Conservation (phyloP, 2,888 invertebrate species). For the Scrobipalpa costella region DNA sequence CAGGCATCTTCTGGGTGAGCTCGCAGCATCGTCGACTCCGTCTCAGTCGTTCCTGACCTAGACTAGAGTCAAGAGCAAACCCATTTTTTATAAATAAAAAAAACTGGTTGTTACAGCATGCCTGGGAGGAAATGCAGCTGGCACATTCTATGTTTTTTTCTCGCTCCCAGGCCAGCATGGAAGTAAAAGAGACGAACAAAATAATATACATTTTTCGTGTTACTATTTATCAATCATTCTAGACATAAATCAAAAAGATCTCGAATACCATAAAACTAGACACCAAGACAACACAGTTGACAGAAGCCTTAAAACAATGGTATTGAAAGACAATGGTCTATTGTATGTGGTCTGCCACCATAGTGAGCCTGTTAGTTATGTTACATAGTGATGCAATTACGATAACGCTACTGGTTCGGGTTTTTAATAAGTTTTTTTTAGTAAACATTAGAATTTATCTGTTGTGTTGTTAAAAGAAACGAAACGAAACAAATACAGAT, state of each 20-base stretch:
- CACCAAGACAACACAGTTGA: conserved; percentile 36
- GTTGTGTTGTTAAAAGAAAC: too few relatives aligned
- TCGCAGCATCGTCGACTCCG: too few relatives aligned
- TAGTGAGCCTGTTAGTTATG: conserved; percentile 12
- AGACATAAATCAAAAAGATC: not conserved
- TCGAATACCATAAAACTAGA: not conserved
- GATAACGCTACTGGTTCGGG: conserved; percentile 34
- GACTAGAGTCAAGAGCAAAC: too few relatives aligned
- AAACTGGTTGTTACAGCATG: too few relatives aligned
- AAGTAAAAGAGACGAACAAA: too few relatives aligned
- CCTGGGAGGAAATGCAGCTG: too few relatives aligned
- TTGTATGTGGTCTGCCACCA: conserved; percentile 46
- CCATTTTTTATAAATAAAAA: too few relatives aligned
- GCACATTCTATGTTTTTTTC: too few relatives aligned
- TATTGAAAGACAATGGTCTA: conserved; percentile 55
- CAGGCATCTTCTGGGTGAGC: too few relatives aligned
- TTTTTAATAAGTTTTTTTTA: not conserved
- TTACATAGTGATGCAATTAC: conserved; percentile 38
- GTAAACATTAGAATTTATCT: not conserved
- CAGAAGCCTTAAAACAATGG: conserved; percentile 49
- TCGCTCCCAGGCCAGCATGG: too few relatives aligned
- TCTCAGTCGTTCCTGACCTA: too few relatives aligned
- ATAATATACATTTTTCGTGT: too few relatives aligned
- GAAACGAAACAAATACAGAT: not conserved
- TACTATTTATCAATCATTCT: not conserved